Evolutionary conservation across 2,888 invertebrate genomes (phyloP), one percentile per base, ranked within the genome.

Genomic region (Itoplectis maculator): DNA sequence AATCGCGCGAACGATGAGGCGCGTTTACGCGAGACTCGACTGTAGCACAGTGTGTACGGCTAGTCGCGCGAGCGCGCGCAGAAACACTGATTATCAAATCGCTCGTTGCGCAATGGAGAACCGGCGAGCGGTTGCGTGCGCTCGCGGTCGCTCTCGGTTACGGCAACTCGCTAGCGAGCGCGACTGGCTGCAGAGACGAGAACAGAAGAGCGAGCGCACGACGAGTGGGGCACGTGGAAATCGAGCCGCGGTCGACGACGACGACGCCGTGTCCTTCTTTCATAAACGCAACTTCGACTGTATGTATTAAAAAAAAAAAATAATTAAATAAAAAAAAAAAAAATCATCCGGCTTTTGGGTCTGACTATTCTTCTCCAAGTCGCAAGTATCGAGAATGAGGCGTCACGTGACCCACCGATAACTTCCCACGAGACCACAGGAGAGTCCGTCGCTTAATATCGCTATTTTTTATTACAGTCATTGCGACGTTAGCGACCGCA

Each of bases 101-200:
- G 79, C 47, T 35, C 29, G 77, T 83, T 83, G 77, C 80, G 83
- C 74, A 83, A 83, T 70, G 73, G 79, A 84, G 74, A 85, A 81
- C 80, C 84, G 75, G 70, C 80, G 84, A 82, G 81, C 78, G 84
- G 86, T 87, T 86, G 86, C 85, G 86, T 86, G 87, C n/a, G n/a
- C 85, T 85, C 83, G 84, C 83, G 84, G 83, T 84, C 80, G 81
- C 74, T 81, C 63, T 45, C 81, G 59, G 72, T 83, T 81, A 79
- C 81, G 75, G 72, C 81, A 81, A 79, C 75, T 66, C 59, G 68
- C 56, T 18, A 40, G 75, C 29, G 45, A 45, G 45, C 47, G n/a
- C 51, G 42, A 49, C 49, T 66, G 54, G 37, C 63, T 59, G 42
- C 63, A 49, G 35, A 37, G 15, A 61, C 61, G 15, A 37, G 35